A percentile compares a stretch with the other conserved stretches of the same genome.
Evolutionary conservation across 2,113 vertebrate species (phyloP).

Genomic region (Serilophus lunatus): DNA sequence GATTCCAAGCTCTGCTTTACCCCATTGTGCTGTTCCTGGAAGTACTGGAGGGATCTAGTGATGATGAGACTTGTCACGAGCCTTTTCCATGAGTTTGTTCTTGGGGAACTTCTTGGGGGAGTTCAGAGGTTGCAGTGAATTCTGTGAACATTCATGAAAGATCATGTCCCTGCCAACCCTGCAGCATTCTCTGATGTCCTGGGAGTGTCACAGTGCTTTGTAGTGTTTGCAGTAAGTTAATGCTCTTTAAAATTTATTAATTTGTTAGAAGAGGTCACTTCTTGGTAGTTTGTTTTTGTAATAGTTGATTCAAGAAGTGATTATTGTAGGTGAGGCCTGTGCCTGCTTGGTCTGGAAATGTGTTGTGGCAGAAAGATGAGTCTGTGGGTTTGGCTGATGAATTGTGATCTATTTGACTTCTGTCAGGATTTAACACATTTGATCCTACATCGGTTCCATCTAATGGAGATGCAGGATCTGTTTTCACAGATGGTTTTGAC

Average conservation of each 20-base stretch:
- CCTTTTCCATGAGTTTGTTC: background rate
- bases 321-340: background rate
- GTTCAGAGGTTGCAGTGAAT: background rate
- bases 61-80: background rate
- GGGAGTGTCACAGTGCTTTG: background rate
- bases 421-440: background rate
- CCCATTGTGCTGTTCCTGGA: background rate
- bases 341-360: background rate
- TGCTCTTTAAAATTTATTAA: background rate
- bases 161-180: background rate
- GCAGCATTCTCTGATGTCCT: background rate
- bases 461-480: background rate
- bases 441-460: background rate
- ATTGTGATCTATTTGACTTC: background rate
- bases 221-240: background rate
- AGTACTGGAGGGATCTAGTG: background rate
- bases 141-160: fast-evolving
- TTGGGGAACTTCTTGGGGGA: background rate
- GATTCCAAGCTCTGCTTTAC: background rate
- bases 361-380: background rate
- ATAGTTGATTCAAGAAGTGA: background rate
- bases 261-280: background rate
- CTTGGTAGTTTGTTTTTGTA: background rate
- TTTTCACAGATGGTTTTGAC: background rate
- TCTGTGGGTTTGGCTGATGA: background rate